Percentiles rank a stretch among this genome's conserved stretches.
phyloP scores from a whole-genome alignment of 2,888 invertebrate genomes.

The Aspidapion aeneum region DNA sequence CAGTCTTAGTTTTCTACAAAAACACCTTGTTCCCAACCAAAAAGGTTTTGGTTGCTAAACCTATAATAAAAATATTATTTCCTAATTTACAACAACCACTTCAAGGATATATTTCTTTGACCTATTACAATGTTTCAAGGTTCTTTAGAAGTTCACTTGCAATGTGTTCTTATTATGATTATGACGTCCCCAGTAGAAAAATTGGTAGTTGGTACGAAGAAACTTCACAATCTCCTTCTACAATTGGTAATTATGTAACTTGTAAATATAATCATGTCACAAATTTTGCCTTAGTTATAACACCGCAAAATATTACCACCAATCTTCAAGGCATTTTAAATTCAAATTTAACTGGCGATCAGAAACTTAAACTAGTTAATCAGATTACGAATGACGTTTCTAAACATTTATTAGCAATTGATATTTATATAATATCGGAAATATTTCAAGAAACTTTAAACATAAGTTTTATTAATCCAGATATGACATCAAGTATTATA shows the following conservation, averaged over 20 bases:
- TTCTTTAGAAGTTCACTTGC: neutral
- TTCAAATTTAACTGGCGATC: constrained; percentile 17
- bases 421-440: constrained; percentile 32
- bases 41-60: neutral
- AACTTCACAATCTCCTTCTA: neutral
- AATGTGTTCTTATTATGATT: constrained; percentile 23
- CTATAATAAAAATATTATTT: constrained; percentile 23
- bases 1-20: constrained; percentile 28
- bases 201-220: constrained; percentile 21
- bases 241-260: neutral
- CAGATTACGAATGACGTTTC: constrained; percentile 9
- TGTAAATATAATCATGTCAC: constrained; percentile 26
- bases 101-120: constrained; percentile 19
- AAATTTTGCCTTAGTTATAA: constrained; percentile 26
- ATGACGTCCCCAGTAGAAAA: constrained; percentile 3
- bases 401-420: constrained; percentile 23
- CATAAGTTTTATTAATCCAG: constrained; percentile 32
- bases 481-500: constrained; percentile 49
- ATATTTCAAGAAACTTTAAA: constrained; percentile 23
- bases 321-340: constrained; percentile 25
- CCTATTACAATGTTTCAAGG: constrained; percentile 1
- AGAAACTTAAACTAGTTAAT: constrained; percentile 22
- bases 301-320: constrained; percentile 22
- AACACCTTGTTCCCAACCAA: constrained; percentile 27
- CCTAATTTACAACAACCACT: constrained; percentile 15